Base-by-base conservation (phyloP, 2,888 invertebrate genomes). In the Bedellia somnulentella region DNA sequence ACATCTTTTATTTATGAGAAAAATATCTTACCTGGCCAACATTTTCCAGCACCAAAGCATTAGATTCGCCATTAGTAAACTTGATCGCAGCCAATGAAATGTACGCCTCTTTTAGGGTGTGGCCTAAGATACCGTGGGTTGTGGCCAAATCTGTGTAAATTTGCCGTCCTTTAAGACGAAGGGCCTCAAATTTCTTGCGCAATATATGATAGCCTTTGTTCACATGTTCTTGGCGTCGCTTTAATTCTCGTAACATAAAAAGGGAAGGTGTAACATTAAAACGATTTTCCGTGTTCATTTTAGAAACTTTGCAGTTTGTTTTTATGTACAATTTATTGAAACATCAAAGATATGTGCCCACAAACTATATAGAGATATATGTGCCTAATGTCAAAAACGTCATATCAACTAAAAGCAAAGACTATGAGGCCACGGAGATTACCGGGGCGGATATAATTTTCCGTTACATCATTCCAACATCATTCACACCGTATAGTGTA, bases 61-160 rank as follows among this genome's bases (percentile, higher is more conserved):
- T 70, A 3, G 73, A 68, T 24, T 75, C 71, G 3, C 75, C 75
- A 38, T 73, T 75, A 3, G 66, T 61, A 29, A 75, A 76, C 37
- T 73, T 76, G 2, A 75, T 56, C 11, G 68, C 71, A 1, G 76
- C 76, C 3, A 76, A 39, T 1, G 66, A 59, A 27, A 76, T 73
- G 32, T 68, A 76, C 0, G 75, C 75, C 38, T 75, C 73, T 31
- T 48, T 52, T 18, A 75, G 37, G 0, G 58, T 59, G 25, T 70
- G 66, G 0, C 67, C 62, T 14, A 73, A 37, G 3, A 66, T 42
- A 0, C 55, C 62, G 30, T 73, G 71, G 0, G 67, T 62, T 0
- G 56, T 40, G 0, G 61, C 44, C 24, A 75, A 39, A 17, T 73
- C 73, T 0, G 42, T 36, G 11, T 24, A 24, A 2, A 0, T 59